These are phyloP conservation scores for Etheostoma perlongum DNA, from an alignment of 2,797 vertebrate species.

Conservation along the genomic window DNA sequence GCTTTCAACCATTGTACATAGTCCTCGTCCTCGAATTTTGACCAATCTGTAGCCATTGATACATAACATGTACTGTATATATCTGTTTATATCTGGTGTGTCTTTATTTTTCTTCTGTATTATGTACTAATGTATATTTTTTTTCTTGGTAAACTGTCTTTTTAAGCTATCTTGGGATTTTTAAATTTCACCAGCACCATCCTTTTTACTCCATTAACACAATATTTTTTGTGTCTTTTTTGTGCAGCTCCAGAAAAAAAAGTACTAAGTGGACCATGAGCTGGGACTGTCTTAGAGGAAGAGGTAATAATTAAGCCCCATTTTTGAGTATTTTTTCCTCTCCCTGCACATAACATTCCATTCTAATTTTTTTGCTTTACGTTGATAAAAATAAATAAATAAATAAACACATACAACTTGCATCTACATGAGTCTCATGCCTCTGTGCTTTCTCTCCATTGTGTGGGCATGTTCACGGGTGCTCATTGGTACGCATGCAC, in stretches of 20 bases:
- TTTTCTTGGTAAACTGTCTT: neutral
- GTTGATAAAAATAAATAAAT: conserved; percentile 19
- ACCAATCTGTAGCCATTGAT: neutral
- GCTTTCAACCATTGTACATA: neutral
- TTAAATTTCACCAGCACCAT: neutral
- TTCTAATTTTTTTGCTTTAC: neutral
- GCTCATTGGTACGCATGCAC: neutral
- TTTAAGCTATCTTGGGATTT: neutral
- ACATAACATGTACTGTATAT: neutral
- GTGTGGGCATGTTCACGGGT: neutral
- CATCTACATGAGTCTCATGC: neutral
- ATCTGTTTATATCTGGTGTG: neutral
- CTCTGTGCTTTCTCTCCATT: conserved; percentile 10
- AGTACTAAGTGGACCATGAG: neutral
- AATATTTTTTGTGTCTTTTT: neutral
- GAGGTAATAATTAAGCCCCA: neutral
- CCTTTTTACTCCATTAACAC: neutral
- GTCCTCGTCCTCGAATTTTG: neutral
- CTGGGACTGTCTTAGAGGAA: neutral
- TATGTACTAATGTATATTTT: neutral
- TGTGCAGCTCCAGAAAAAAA: neutral
- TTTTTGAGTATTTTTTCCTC: neutral
- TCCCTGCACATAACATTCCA: neutral
- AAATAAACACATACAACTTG: neutral
- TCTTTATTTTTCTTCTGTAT: neutral